These are phyloP conservation scores for Bos indicus DNA, from an alignment of 2,113 vertebrate genomes.

Conservation along the genomic window DNA sequence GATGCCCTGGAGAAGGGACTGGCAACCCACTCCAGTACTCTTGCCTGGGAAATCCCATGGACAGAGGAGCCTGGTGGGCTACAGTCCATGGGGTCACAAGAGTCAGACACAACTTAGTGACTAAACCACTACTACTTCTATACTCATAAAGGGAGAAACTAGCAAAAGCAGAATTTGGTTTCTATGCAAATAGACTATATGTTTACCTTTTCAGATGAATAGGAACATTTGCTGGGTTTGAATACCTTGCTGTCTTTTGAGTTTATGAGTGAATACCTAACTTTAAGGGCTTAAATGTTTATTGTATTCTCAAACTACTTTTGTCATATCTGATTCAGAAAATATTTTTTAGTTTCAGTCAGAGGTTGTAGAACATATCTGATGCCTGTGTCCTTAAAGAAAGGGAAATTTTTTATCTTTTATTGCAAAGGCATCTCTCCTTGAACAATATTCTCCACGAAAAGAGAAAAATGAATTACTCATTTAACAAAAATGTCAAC, in stretches of 20 bases:
- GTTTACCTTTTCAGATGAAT: background rate
- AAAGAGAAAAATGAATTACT: background rate
- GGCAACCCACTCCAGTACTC: background rate
- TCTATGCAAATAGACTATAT: background rate
- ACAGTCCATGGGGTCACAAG: background rate
- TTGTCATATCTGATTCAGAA: background rate
- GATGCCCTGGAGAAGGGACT: background rate
- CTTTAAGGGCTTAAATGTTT: background rate
- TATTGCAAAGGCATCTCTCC: background rate
- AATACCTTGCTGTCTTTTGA: background rate
- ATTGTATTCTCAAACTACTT: background rate
- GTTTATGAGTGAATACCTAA: background rate
- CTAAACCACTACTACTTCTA: background rate
- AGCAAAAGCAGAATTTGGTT: background rate
- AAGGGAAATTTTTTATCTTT: background rate
- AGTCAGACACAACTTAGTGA: background rate
- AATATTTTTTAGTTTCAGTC: background rate
- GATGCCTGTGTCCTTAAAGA: background rate
- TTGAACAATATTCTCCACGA: background rate
- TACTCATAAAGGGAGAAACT: background rate
- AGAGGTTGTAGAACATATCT: background rate
- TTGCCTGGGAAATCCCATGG: background rate
- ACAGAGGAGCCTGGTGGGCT: background rate
- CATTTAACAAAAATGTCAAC: background rate
- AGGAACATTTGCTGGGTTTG: background rate